These are phyloP conservation scores for Laticauda colubrina DNA, from an alignment of 2,113 vertebrate genomes.

Conservation along the genomic window DNA sequence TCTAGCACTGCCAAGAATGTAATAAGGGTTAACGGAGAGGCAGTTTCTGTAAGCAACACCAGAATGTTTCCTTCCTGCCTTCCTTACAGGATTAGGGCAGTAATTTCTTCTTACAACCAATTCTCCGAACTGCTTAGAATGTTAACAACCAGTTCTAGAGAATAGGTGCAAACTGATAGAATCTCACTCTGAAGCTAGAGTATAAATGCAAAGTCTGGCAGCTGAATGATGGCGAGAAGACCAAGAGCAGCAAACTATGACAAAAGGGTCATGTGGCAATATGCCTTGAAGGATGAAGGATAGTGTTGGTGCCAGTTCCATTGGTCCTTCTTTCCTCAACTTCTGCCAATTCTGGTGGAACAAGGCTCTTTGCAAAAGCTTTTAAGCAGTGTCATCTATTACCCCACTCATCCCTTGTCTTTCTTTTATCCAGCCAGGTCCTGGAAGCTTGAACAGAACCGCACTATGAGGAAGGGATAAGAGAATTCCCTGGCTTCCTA, in stretches of 20 bases:
- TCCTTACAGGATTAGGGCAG: no score
- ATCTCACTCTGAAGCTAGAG: background rate
- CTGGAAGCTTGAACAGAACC: background rate
- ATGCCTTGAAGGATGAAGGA: background rate
- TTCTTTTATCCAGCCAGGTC: slow-evolving; percentile 21
- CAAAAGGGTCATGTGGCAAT: background rate
- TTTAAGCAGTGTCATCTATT: background rate
- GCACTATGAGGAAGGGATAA: background rate
- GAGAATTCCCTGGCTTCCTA: background rate
- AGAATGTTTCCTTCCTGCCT: no score
- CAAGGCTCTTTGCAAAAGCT: slow-evolving; percentile 25
- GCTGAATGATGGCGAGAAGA: rapidly evolving
- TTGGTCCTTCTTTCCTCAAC: background rate
- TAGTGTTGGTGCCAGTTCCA: background rate
- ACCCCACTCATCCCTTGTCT: background rate
- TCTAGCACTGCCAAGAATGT: no score
- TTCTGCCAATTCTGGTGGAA: slow-evolving; percentile 9
- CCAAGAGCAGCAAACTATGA: background rate
- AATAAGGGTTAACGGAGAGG: no score
- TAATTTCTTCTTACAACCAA: no score
- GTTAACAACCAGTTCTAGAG: no score
- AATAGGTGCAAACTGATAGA: no score
- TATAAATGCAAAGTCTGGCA: background rate
- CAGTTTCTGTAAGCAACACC: no score
- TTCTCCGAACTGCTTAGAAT: no score